Conservation (phyloP, 2,113 vertebrate species). For the Actenoides lindsayi region DNA sequence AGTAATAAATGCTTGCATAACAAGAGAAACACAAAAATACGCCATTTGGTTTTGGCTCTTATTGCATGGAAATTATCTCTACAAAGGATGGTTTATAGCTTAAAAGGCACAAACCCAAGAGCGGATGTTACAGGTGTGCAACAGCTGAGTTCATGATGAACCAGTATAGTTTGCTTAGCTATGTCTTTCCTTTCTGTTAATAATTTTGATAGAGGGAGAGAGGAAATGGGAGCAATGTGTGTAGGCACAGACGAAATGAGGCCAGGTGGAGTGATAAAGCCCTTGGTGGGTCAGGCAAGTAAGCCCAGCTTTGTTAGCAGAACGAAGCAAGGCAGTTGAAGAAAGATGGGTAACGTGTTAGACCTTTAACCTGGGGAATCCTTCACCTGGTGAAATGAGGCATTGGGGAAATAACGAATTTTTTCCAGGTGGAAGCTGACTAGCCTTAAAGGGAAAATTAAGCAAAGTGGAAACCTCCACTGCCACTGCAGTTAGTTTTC, state of each 20-base stretch:
- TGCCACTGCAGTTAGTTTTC: neutral
- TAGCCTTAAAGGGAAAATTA: neutral
- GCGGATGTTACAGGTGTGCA: neutral
- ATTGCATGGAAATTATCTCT: neutral
- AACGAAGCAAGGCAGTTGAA: neutral
- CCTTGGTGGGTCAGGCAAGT: neutral
- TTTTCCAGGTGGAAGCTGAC: neutral
- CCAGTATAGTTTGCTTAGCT: neutral
- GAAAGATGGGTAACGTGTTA: neutral
- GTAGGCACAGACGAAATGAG: conserved; percentile 9
- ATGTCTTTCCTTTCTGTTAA: conserved; percentile 8
- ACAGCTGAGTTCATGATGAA: neutral
- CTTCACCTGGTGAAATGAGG: neutral
- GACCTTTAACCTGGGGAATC: conserved; percentile 28
- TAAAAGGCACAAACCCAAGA: neutral
- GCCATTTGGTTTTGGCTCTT: conserved; percentile 2
- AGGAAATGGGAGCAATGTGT: conserved; percentile 18
- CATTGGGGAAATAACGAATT: neutral
- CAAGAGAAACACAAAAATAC: neutral
- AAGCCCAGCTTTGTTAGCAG: neutral
- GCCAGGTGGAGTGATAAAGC: conserved; percentile 25
- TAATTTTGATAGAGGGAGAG: conserved; percentile 7
- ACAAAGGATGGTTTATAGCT: neutral
- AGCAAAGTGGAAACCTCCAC: neutral
- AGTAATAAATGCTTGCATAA: neutral